Base-by-base conservation (phyloP, 2,113 vertebrate species). In the Lichenostomus cassidix region DNA sequence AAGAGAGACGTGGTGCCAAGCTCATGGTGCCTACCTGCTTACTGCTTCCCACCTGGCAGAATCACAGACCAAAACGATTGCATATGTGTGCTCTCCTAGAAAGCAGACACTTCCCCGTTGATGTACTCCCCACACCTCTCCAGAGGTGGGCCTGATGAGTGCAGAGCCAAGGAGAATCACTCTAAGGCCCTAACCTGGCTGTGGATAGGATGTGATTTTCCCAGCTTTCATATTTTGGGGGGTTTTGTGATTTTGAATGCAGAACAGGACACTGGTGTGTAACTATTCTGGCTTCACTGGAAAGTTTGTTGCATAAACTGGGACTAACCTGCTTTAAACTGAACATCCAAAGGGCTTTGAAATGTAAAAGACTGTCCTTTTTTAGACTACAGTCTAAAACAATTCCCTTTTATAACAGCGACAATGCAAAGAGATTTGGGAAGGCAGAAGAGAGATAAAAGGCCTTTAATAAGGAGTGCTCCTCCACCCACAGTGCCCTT, bases 361-460 rank as follows among this genome's bases (percentile, higher is more conserved):
- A 96, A 90, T 94, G 88, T 59, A 93, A 90, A 92, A 95, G 29
- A 88, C 24, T 39, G 2, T 73, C 65, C 22, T 69, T 90, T 91
- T 93, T 85, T 13, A 85, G 58, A 83, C 46, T 80, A 56, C 58
- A 80, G 63, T 50, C 87, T 94, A 73, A 95, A 96, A 83, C 53
- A 96, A 85, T 65, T 85, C 62, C 56, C 71, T 87, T 91, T 93
- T 50, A 58, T 93, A 88, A 84, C 27, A 84, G 28, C 1, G 0
- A 86, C 86, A 93, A 77, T 70, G 82, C 83, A 92, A 93, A 94
- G 76, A 69, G 23, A 88, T 92, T 95, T 50, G 46, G 71, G 31
- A 90, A 90, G 39, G 55, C 85, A 92, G 71, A 80, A 87, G 41
- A 94, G 35, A 97, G 83, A 88, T 95, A 90, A 86, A 95, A 94